Evolutionary conservation across 2,113 vertebrate species (phyloP).

Genomic region (Paramormyrops kingsleyae): DNA sequence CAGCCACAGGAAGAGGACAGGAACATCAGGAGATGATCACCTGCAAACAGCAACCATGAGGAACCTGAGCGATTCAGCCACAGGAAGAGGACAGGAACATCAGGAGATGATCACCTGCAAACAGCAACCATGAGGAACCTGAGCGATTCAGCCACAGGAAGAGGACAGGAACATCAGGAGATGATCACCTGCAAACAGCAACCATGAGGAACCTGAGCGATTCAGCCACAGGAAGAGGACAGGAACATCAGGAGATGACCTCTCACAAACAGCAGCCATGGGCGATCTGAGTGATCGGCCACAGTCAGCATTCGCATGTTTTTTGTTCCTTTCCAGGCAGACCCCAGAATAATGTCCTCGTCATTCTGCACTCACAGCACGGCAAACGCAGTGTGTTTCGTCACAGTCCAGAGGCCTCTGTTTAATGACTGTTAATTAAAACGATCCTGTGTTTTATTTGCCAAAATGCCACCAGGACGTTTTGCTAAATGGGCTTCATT

Average conservation of each 20-base stretch:
- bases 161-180: background rate
- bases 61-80: background rate
- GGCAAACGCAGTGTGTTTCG: background rate
- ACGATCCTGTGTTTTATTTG: slow-evolving; percentile 1
- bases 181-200: background rate
- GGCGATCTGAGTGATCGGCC: background rate
- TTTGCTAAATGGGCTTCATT: slow-evolving; percentile 8
- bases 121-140: background rate
- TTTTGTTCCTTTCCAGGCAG: background rate
- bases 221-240: background rate
- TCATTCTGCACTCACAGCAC: background rate
- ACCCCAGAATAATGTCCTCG: background rate
- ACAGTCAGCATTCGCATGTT: background rate
- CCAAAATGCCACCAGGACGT: slow-evolving; percentile 3
- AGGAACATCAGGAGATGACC: background rate
- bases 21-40: background rate
- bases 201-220: background rate
- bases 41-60: background rate
- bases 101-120: background rate
- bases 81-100: background rate
- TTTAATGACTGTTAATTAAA: slow-evolving; percentile 10
- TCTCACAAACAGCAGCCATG: background rate
- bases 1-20: background rate
- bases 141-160: background rate
- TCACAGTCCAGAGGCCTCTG: background rate